phyloP scores from a whole-genome alignment of 2,888 invertebrate genomes.

The Toxonevra muliebris region DNA sequence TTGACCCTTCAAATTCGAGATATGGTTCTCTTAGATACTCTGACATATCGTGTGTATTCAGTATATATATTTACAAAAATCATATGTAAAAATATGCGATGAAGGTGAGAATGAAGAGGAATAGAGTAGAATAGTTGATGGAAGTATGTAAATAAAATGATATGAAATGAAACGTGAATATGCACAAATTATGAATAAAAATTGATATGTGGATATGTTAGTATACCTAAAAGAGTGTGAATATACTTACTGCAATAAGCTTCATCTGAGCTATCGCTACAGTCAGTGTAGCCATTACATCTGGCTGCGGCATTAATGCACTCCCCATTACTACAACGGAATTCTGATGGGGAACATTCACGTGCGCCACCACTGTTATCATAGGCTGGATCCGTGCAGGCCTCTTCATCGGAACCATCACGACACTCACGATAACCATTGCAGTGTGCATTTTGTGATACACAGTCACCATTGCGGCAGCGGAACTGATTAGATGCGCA shows the following conservation, averaged over 20 bases:
- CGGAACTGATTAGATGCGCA: conserved; percentile 74
- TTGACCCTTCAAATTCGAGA: conserved; percentile 33
- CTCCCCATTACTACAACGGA: conserved; percentile 62
- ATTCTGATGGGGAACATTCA: conserved; percentile 57
- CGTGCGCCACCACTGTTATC: conserved; percentile 41
- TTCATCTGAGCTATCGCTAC: conserved; percentile 71
- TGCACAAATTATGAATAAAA: no score
- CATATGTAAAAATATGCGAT: not conserved
- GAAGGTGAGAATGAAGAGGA: not conserved
- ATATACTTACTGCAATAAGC: conserved; percentile 66
- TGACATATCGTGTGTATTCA: conserved; percentile 3
- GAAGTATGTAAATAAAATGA: no score
- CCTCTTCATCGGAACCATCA: conserved; percentile 75
- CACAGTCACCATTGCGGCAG: conserved; percentile 76
- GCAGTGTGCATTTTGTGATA: conserved; percentile 71
- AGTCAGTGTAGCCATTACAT: conserved; percentile 70
- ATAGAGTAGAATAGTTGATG: conserved; percentile 5
- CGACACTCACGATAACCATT: conserved; percentile 73
- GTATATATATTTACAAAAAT: conserved; percentile 13
- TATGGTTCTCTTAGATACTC: conserved; percentile 34
- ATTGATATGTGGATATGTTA: no score
- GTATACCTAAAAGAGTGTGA: no score
- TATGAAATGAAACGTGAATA: no score
- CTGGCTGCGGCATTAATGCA: conserved; percentile 55
- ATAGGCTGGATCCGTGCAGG: conserved; percentile 64